Base-by-base conservation (phyloP, 1,140 invertebrate species). In the Nephila pilipes region DNA sequence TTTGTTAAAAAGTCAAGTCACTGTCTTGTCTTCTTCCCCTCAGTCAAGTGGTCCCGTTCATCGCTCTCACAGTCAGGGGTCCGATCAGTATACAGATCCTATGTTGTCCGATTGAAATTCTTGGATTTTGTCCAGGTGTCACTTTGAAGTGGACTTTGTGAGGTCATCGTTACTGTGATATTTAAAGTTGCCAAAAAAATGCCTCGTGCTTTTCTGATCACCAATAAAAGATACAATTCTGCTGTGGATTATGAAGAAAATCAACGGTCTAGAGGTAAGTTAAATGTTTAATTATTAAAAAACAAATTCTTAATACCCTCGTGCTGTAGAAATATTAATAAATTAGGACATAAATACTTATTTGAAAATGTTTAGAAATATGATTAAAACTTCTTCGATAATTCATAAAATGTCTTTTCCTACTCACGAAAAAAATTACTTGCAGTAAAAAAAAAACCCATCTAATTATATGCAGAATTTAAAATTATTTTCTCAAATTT, bases 171-270 rank as follows among this genome's bases (percentile, higher is more conserved):
- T 69, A 69, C 87, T 89, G 63, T 93, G 85, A 69, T 85, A 85
- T 32, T 36, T 14, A 54, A 81, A 60, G 25, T 36, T 18, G 29
- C 4, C 22, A 75, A 46, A 46, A 46, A 79, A 20, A 94, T 94
- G 94, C 94, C 94, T 20, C 93, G 94, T 18, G 93, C 94, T 22
- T 94, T 94, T 85, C 54, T 94, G 12, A 94, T 94, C 87, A 94
- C 94, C 22, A 94, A 94, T 89, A 58, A 89, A 75, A 81, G 94
- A 55, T 94, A 94, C 87, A 87, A 93, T n/a, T 81, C 94, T 54
- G 55, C 88, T 22, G 79, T 93, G 57, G 92, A 94, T 46, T 94
- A 93, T 69, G 89, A 94, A 93, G 75, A 81, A 3, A 90, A 65
- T 65, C 80, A 87, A 6, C 46, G n/a, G 16, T 92, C 94, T 63